Base-by-base conservation (phyloP, 2,113 vertebrate species). In the Rhizomys pruinosus region DNA sequence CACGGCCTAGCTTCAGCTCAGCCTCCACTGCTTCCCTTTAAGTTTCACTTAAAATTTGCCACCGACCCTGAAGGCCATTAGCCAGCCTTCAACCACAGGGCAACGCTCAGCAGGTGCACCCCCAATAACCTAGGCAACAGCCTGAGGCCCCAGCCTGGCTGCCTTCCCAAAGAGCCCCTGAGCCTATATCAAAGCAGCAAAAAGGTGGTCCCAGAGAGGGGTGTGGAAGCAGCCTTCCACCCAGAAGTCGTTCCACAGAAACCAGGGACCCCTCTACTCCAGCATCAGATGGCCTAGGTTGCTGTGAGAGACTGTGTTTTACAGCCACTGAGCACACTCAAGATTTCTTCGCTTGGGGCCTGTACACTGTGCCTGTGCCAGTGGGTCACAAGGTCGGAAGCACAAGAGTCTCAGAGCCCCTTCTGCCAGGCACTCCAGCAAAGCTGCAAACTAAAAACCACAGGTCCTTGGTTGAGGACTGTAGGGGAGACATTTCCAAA, bases 11-110 rank as follows among this genome's bases (percentile, higher is more conserved):
- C 61, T 92, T 84, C 52, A 84, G 39, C 39, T 42, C 63, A 87
- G 77, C 37, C 34, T 55, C 77, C 17, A 77, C 37, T 78, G 59
- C 37, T 72, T 88, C 44, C 25, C 87, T 93, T 74, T n/a, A 92
- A 90, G 55, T 92, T 96, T 92, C 17, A 32, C 64, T 64, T 89
- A 93, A 47, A 93, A 32, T 96, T 97, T 94, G 74, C 86, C 81
- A 80, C 93, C 88, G 89, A 92, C 25, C 42, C 84, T 57, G 39
- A 95, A 93, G 39, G 76, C 82, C 84, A 94, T 72, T 57, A 82
- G 74, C 47, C 25, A 71, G 85, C 34, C 82, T 91, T 96, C 42
- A 78, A 64, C 44, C 79, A 84, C 55, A 93, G 42, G 59, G 71
- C 52, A 91, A 76, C 78, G 57, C 57, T 93, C 81, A 93, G 88